Percentiles rank a stretch among this genome's conserved stretches.
Evolutionary conservation across 2,888 invertebrate genomes (phyloP).

Genomic region (Drosophila algonquin): DNA sequence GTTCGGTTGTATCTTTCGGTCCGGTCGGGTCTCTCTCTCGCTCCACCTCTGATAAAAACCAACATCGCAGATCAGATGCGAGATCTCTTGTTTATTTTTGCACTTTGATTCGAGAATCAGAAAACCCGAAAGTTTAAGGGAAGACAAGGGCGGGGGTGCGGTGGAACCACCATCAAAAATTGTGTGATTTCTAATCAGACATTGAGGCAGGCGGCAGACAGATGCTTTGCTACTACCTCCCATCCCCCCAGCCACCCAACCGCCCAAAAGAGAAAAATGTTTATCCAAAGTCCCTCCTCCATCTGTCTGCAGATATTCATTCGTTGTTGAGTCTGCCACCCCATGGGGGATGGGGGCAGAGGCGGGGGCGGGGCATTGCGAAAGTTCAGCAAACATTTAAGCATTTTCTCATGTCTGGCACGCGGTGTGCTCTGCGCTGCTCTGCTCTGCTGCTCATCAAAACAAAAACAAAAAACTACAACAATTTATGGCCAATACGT

Average conservation of each 20-base stretch:
- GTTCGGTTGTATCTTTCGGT: conserved; percentile 8
- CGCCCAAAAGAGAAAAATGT: conserved; percentile 55
- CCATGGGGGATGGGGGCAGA: not conserved
- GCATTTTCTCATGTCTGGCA: conserved; percentile 54
- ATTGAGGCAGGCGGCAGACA: conserved; percentile 49
- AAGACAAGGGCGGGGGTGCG: conserved; percentile 30
- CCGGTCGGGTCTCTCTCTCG: not conserved
- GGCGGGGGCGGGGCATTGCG: conserved; percentile 40
- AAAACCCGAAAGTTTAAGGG: conserved; percentile 18
- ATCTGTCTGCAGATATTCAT: conserved; percentile 33
- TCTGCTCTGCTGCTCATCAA: conserved; percentile 13
- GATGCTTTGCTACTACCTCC: conserved; percentile 44
- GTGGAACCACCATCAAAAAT: conserved; percentile 50
- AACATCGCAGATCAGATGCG: conserved; percentile 23
- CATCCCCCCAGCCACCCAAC: not conserved
- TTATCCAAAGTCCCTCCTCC: conserved; percentile 52
- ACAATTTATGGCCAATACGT: conserved; percentile 41
- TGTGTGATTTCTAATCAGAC: conserved; percentile 54
- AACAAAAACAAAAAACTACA: conserved; percentile 3
- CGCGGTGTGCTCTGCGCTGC: conserved; percentile 15
- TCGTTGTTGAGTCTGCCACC: conserved; percentile 29
- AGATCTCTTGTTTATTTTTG: conserved; percentile 69
- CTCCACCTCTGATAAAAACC: conserved; percentile 42
- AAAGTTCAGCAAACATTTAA: conserved; percentile 63
- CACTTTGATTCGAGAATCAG: conserved; percentile 68